These are phyloP conservation scores for Lottia gigantea DNA, from an alignment of 2,888 invertebrate species.

Conservation along the genomic window DNA sequence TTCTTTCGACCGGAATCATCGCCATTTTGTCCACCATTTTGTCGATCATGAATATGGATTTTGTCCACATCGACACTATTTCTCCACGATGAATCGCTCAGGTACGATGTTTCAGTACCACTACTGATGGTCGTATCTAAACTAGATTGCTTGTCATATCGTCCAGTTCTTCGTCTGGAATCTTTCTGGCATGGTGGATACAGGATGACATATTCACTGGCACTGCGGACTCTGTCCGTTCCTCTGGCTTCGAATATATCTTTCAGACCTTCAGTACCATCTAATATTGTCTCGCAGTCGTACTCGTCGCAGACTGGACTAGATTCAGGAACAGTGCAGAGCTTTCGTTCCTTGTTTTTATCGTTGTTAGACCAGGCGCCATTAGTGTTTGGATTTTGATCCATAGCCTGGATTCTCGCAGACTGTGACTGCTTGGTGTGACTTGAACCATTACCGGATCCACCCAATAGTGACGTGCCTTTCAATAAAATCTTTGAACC, in stretches of 20 bases:
- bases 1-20: too few relatives aligned
- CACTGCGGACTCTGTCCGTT: slow-evolving; percentile 30
- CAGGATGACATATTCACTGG: slow-evolving; percentile 46
- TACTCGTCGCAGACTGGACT: slow-evolving; percentile 30
- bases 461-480: slow-evolving; percentile 31
- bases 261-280: slow-evolving; percentile 27
- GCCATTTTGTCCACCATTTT: too few relatives aligned
- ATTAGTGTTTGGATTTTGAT: background rate
- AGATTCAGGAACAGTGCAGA: slow-evolving; percentile 42
- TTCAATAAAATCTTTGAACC: slow-evolving; percentile 36
- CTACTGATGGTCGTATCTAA: slow-evolving; percentile 27
- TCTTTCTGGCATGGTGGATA: slow-evolving; percentile 28
- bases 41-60: background rate
- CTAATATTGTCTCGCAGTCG: slow-evolving; percentile 13
- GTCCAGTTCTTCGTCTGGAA: slow-evolving; percentile 14
- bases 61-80: background rate
- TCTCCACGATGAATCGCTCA: slow-evolving; percentile 31
- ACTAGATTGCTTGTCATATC: slow-evolving; percentile 19
- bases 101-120: slow-evolving; percentile 33
- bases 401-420: background rate
- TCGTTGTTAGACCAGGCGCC: slow-evolving; percentile 11
- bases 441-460: background rate
- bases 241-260: slow-evolving; percentile 32
- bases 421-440: background rate
- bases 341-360: slow-evolving; percentile 34